phyloP scores from a whole-genome alignment of 2,797 vertebrate genomes.

The Trematomus bernacchii region DNA sequence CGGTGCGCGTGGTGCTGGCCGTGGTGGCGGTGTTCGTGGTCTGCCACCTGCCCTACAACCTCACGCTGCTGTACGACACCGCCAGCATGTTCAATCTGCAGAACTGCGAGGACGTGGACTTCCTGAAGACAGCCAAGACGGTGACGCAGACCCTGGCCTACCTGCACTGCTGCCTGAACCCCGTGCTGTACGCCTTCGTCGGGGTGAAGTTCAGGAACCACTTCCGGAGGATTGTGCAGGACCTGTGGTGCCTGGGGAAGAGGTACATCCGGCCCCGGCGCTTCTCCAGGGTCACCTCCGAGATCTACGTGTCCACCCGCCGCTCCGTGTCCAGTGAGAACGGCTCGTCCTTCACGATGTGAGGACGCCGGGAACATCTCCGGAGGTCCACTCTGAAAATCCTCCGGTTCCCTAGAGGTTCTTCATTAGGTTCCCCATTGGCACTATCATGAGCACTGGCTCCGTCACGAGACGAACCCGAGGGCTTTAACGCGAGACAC shows the following conservation, averaged over 20 bases:
- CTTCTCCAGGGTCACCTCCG: conserved; percentile 82
- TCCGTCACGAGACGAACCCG: too few species aligned
- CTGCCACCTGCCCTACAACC: conserved; percentile 92
- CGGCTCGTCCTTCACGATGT: conserved; percentile 91
- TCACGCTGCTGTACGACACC: conserved; percentile 80
- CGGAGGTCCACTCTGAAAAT: background rate
- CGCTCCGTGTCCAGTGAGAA: conserved; percentile 84
- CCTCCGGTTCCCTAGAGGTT: too few species aligned
- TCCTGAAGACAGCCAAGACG: conserved; percentile 46
- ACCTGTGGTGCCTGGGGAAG: conserved; percentile 87
- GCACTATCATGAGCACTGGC: too few species aligned
- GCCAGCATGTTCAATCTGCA: conserved; percentile 52
- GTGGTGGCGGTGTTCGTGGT: conserved; percentile 89
- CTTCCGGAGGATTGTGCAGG: conserved; percentile 83
- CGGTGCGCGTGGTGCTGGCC: conserved; percentile 89
- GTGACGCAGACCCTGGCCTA: conserved; percentile 89
- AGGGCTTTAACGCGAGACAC: too few species aligned
- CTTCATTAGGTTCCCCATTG: too few species aligned
- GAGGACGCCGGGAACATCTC: conserved; percentile 17
- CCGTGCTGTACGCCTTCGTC: conserved; percentile 93
- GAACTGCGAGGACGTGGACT: conserved; percentile 58
- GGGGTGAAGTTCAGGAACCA: conserved; percentile 93
- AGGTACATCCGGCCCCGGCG: conserved; percentile 78
- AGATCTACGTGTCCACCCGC: conserved; percentile 82
- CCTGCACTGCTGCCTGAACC: conserved; percentile 95